Evolutionary conservation across 2,888 invertebrate genomes (phyloP).

Genomic region (Ochropleura leucogaster): DNA sequence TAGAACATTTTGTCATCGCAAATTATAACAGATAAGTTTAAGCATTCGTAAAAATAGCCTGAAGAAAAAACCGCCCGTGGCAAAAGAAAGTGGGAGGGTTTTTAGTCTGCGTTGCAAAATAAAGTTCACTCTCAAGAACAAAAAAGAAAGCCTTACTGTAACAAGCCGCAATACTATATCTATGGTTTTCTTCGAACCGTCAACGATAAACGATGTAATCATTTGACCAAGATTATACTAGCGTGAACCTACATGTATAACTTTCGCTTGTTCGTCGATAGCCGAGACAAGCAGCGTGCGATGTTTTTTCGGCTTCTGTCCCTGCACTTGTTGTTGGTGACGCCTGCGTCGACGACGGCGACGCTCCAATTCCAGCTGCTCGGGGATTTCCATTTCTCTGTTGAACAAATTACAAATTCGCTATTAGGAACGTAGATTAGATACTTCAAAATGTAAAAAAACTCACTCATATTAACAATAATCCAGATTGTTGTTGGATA

Average conservation of each 20-base stretch:
- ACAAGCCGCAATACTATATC: not conserved
- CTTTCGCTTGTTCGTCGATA: conserved; percentile 88
- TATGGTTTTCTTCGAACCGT: not conserved
- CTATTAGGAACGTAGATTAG: not conserved
- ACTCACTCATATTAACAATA: not conserved
- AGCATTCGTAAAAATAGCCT: not conserved
- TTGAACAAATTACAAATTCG: conserved; percentile 17
- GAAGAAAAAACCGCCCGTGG: not conserved
- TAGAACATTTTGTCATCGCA: not conserved
- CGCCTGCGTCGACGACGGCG: conserved; percentile 81
- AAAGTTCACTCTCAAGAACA: not conserved
- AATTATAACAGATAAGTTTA: not conserved
- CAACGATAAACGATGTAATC: not conserved
- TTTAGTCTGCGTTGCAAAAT: not conserved
- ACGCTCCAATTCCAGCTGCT: conserved; percentile 84
- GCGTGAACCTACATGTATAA: conserved; percentile 83
- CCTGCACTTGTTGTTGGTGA: conserved; percentile 73
- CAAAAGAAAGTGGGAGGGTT: not conserved
- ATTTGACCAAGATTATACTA: not conserved
- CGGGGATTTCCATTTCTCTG: conserved; percentile 81
- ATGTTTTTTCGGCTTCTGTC: conserved; percentile 83
- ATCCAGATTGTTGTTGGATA: not conserved
- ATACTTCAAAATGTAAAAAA: not conserved
- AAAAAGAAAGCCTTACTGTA: too few relatives aligned
- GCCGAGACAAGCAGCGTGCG: conserved; percentile 88